Base-by-base conservation (phyloP, 2,888 invertebrate species). In the Synanthedon myopaeformis region DNA sequence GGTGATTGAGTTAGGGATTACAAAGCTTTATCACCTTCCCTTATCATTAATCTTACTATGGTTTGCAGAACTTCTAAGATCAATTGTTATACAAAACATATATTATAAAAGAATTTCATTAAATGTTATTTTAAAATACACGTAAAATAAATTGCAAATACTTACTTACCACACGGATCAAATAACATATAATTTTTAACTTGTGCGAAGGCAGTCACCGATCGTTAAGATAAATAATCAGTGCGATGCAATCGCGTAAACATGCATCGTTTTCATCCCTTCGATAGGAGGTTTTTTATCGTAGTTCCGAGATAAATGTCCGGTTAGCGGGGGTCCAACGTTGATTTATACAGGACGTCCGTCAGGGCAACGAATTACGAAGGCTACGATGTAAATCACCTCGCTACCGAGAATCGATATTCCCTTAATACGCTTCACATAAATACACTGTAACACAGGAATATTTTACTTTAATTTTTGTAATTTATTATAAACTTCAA, bases 291-390 rank as follows among this genome's bases (percentile, higher is more conserved):
- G 59, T 66, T 68, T 69, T 69, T 68, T 69, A 66, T 62, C 66
- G 60, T 53, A 52, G 54, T 57, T 52, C 58, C 58, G 61, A 66
- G 65, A 67, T 85, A 83, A 85, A 86, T 85, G 83, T 79, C 79
- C 83, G 86, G 86, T 83, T 83, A 82, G 76, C 78, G 70, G 78
- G 83, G 84, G 83, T 74, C 78, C 82, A 79, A 77, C 83, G 76
- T 84, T 86, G 85, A 86, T 86, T 86, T 86, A 86, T 84, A 74
- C 72, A 61, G 77, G 66, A 68, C 74, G 84, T 84, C 84, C 76
- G 75, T 82, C 84, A 82, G 82, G 67, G 58, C 76, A 76, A 83
- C 83, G 82, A 83, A 84, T 85, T 85, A 85, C 84, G 69, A 69
- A 76, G 76, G 74, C 73, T 66, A 61, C 76, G 70, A 85, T 83